A percentile compares a stretch with the other conserved stretches of the same genome.
Evolutionary conservation across 2,113 vertebrate genomes (phyloP).

Genomic region (Ammodytes marinus): DNA sequence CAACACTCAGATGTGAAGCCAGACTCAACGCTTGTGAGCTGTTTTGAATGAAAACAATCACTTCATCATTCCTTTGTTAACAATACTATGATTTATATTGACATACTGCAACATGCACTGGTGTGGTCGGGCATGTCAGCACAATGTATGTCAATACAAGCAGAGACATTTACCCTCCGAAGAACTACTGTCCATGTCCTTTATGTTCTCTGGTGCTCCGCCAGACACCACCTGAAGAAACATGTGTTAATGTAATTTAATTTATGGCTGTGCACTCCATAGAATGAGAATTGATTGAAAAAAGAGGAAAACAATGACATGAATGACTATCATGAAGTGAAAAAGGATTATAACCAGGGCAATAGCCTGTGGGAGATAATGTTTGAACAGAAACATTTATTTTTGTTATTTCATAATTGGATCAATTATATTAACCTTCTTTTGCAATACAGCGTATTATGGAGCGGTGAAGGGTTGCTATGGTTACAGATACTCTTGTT

Average conservation of each 20-base stretch:
- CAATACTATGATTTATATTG: not conserved
- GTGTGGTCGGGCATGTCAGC: constrained; percentile 8
- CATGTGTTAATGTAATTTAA: constrained; percentile 25
- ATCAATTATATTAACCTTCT: constrained; percentile 8
- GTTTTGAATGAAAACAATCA: not conserved
- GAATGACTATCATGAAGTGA: constrained; percentile 25
- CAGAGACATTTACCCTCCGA: constrained; percentile 15
- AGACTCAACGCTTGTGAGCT: constrained; percentile 10
- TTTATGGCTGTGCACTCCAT: not conserved
- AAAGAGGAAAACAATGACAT: constrained; percentile 18
- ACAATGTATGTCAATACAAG: not conserved
- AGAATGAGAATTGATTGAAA: constrained; percentile 31
- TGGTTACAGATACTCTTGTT: not conserved
- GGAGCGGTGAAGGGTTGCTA: not conserved
- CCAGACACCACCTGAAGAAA: constrained; percentile 41
- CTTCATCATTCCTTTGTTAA: not conserved
- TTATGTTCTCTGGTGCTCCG: constrained; percentile 3
- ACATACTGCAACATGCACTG: not conserved
- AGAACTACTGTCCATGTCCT: constrained; percentile 19
- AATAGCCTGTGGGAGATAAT: constrained; percentile 10
- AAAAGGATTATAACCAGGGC: constrained; percentile 20
- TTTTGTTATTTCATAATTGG: not conserved
- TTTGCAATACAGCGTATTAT: not conserved
- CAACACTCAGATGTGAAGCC: constrained; percentile 20
- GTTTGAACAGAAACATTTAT: too few relatives aligned